A percentile compares a stretch with the other conserved stretches of the same genome.
phyloP scores from a whole-genome alignment of 2,797 vertebrate species.

The Enteromius viviparus region DNA sequence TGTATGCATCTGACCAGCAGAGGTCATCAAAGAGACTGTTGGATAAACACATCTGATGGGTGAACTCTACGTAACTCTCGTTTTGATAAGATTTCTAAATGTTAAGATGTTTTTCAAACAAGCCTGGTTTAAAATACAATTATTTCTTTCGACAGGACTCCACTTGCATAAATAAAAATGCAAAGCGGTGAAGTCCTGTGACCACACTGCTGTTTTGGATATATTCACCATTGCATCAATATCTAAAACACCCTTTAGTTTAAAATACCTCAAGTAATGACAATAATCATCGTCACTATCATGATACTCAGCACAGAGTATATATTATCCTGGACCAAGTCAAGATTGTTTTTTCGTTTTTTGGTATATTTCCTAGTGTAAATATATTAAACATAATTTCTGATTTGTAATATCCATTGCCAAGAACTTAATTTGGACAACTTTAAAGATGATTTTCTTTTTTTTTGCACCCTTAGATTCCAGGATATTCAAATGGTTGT shows the following conservation, averaged over 20 bases:
- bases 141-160: slow-evolving; percentile 13
- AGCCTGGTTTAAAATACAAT: not conserved
- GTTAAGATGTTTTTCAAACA: not conserved
- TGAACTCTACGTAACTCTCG: not conserved
- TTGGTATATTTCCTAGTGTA: too few relatives aligned
- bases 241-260: not conserved
- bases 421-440: too few relatives aligned
- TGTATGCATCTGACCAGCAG: slow-evolving; percentile 59
- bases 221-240: not conserved
- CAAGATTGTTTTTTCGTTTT: too few relatives aligned
- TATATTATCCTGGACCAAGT: too few relatives aligned
- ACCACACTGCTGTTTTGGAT: not conserved
- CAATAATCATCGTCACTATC: not conserved
- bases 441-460: too few relatives aligned
- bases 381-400: too few relatives aligned
- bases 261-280: not conserved
- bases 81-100: not conserved
- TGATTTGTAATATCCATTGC: too few relatives aligned
- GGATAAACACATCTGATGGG: not conserved
- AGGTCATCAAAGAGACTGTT: slow-evolving; percentile 50
- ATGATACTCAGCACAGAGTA: not conserved
- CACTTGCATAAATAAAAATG: not conserved
- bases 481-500: too few relatives aligned
- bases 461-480: too few relatives aligned
- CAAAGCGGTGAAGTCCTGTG: not conserved